Evolutionary conservation across 2,113 vertebrate species (phyloP).

Genomic region (Caloenas nicobarica): DNA sequence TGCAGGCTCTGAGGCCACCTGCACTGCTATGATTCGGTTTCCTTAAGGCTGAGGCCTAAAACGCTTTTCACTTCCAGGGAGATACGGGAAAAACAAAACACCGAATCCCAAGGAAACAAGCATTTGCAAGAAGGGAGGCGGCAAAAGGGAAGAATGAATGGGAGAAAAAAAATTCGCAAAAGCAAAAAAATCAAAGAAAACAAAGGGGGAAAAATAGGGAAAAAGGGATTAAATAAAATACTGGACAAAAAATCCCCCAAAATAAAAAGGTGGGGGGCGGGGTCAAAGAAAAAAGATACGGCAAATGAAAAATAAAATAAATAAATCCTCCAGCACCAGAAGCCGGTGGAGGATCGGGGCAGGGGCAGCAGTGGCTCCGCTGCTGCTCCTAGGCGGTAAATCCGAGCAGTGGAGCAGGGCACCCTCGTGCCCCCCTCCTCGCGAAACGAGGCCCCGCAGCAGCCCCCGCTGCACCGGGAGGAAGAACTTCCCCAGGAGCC

Average conservation of each 20-base stretch:
- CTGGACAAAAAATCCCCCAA: too few species aligned
- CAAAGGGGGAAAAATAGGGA: too few species aligned
- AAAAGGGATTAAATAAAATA: not conserved
- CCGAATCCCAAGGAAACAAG: not conserved
- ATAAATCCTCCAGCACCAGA: not conserved
- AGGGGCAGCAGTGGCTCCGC: not conserved
- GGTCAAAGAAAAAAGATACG: not conserved
- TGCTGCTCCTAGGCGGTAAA: not conserved
- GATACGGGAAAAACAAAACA: not conserved
- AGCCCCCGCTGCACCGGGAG: not conserved
- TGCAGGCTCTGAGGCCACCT: not conserved
- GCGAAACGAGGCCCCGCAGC: not conserved
- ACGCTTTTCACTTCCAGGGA: conserved; percentile 20
- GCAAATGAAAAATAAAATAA: not conserved
- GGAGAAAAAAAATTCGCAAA: not conserved
- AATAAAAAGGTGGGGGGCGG: not conserved
- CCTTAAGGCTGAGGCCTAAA: conserved; percentile 57
- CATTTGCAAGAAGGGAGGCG: not conserved
- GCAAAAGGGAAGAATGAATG: not conserved
- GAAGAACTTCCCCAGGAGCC: not conserved
- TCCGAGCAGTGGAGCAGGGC: not conserved
- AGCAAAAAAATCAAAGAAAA: not conserved
- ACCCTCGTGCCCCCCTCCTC: too few species aligned
- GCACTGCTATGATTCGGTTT: conserved; percentile 35
- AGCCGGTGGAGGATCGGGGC: not conserved